Percentiles rank a stretch among this genome's conserved stretches.
phyloP scores from a whole-genome alignment of 1,140 invertebrate genomes.

The Oreohelix idahoensis region DNA sequence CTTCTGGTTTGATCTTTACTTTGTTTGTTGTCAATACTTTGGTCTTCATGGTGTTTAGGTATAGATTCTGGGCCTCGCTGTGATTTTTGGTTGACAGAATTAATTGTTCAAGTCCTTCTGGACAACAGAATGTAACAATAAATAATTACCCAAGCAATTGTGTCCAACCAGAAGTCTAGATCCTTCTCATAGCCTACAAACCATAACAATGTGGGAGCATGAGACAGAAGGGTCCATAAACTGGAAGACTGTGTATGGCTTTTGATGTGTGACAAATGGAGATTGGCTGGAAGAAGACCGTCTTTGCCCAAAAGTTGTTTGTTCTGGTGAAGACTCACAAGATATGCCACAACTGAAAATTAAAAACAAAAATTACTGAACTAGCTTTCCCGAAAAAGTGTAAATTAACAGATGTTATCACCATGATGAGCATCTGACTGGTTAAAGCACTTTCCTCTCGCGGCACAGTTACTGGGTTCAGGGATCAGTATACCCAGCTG shows the following conservation, averaged over 20 bases:
- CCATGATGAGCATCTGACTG: too few species aligned
- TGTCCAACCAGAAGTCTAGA: slow-evolving; percentile 67
- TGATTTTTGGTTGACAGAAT: too few species aligned
- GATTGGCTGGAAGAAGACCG: slow-evolving; percentile 71
- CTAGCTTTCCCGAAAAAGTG: too few species aligned
- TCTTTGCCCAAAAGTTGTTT: slow-evolving; percentile 70
- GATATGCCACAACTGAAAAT: slow-evolving; percentile 71
- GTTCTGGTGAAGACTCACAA: slow-evolving; percentile 73
- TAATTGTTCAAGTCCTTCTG: too few species aligned
- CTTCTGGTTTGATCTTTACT: too few species aligned
- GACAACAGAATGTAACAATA: background rate
- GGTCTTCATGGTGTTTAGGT: too few species aligned
- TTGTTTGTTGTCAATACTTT: too few species aligned
- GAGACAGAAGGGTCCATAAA: slow-evolving; percentile 33
- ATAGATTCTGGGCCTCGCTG: too few species aligned
- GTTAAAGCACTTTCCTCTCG: too few species aligned
- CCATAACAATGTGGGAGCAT: slow-evolving; percentile 70
- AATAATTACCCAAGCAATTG: slow-evolving; percentile 54
- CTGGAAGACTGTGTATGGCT: slow-evolving; percentile 37
- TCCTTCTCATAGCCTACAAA: slow-evolving; percentile 68
- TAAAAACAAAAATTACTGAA: background rate
- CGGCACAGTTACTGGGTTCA: too few species aligned
- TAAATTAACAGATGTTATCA: too few species aligned
- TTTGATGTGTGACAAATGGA: slow-evolving; percentile 58
- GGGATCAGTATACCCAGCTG: too few species aligned